Conservation (phyloP, 2,113 vertebrate species). For the Pogona vitticeps region DNA sequence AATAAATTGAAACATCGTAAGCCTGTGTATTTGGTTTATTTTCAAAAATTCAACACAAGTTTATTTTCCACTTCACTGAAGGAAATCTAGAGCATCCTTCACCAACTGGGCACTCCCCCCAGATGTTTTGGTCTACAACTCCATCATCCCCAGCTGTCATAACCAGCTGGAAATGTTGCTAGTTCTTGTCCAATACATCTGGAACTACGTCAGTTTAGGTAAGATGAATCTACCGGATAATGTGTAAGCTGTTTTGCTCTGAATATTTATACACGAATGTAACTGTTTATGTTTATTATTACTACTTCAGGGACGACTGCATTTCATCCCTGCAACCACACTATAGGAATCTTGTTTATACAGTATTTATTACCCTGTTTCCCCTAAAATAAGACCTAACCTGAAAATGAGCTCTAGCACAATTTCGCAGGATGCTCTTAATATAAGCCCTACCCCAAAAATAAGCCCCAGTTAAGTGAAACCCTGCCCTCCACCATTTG, state of each 20-base stretch:
- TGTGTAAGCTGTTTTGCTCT: constrained; percentile 47
- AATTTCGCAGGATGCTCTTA: too few species aligned
- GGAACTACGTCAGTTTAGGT: not conserved
- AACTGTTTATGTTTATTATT: not conserved
- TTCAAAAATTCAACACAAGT: not conserved
- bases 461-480: too few species aligned
- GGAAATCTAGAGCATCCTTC: not conserved
- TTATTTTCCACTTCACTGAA: not conserved
- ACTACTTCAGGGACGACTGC: constrained; percentile 22
- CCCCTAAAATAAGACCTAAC: too few species aligned
- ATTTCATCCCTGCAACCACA: constrained; percentile 19
- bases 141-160: not conserved
- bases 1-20: not conserved
- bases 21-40: not conserved
- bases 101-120: too few species aligned
- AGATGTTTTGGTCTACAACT: not conserved
- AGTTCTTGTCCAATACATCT: not conserved
- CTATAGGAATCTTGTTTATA: constrained; percentile 2
- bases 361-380: constrained; percentile 46
- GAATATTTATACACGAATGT: constrained; percentile 41
- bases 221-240: constrained; percentile 28
- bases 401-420: too few species aligned
- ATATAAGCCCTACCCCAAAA: too few species aligned
- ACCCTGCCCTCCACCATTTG: too few species aligned
- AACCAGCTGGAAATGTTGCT: not conserved